Evolutionary conservation across 2,113 vertebrate species (phyloP).

Genomic region (Nesogale talazaci): DNA sequence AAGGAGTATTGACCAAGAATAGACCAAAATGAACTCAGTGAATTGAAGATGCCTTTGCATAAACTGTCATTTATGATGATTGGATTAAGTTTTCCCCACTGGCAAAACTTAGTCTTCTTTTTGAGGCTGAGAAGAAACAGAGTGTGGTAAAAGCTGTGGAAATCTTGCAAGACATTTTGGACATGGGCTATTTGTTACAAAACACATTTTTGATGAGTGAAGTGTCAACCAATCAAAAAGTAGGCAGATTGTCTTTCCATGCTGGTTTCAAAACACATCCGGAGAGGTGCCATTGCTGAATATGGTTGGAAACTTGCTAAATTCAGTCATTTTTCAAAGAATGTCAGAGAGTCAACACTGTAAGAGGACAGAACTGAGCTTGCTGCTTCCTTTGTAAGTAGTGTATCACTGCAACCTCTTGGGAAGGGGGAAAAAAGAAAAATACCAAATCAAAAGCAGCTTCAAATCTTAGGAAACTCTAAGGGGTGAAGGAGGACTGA

Average conservation of each 20-base stretch:
- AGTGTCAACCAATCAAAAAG: constrained; percentile 76
- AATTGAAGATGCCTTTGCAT: constrained; percentile 66
- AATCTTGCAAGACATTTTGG: constrained; percentile 78
- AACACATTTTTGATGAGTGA: constrained; percentile 81
- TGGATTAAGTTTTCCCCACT: constrained; percentile 68
- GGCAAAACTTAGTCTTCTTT: constrained; percentile 71
- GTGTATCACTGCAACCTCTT: constrained; percentile 57
- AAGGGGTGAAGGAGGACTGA: constrained; percentile 46
- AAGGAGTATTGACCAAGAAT: constrained; percentile 46
- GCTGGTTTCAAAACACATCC: constrained; percentile 62
- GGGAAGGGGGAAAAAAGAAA: not conserved
- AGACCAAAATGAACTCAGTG: constrained; percentile 67
- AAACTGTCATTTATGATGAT: constrained; percentile 66
- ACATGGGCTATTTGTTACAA: constrained; percentile 77
- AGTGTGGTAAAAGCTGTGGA: constrained; percentile 78
- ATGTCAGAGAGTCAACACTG: constrained; percentile 46
- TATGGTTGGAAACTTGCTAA: constrained; percentile 58
- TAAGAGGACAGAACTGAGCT: constrained; percentile 53
- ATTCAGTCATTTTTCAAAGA: constrained; percentile 63
- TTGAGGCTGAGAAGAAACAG: constrained; percentile 70
- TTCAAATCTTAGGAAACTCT: constrained; percentile 59
- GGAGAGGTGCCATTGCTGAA: constrained; percentile 51
- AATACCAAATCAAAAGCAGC: constrained; percentile 63
- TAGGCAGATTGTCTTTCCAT: constrained; percentile 72
- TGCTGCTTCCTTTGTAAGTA: constrained; percentile 49